These are phyloP conservation scores for Neomonachus schauinslandi DNA, from an alignment of 2,113 vertebrate species.

Conservation along the genomic window DNA sequence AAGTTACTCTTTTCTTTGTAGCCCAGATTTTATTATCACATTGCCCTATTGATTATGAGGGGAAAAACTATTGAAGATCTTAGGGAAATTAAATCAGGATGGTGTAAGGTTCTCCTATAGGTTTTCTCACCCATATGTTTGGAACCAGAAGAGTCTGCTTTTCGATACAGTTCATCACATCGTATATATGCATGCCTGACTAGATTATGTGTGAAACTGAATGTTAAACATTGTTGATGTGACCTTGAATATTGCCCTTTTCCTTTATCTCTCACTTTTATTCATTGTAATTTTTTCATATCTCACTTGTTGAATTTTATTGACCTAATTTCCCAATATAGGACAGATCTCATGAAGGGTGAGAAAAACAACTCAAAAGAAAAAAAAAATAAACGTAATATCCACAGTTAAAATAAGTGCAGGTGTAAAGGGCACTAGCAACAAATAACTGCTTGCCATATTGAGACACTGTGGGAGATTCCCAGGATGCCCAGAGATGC, in stretches of 20 bases:
- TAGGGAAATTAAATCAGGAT: slow-evolving; percentile 17
- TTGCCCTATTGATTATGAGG: neutral
- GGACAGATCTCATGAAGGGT: neutral
- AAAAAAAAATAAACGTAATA: neutral
- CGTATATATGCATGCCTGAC: neutral
- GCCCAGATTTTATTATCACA: neutral
- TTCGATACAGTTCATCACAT: neutral
- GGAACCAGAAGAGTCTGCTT: neutral
- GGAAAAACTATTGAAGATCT: neutral
- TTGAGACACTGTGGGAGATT: slow-evolving; percentile 64
- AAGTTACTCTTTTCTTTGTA: neutral
- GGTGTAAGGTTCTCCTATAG: neutral
- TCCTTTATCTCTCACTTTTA: slow-evolving; percentile 28
- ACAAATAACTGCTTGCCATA: slow-evolving; percentile 63
- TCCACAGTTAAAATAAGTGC: slow-evolving; percentile 47
- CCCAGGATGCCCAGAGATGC: slow-evolving; percentile 61
- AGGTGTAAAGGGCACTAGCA: slow-evolving; percentile 5
- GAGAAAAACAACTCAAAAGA: slow-evolving; percentile 48
- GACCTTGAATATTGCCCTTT: slow-evolving; percentile 39
- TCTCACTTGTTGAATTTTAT: slow-evolving; percentile 3
- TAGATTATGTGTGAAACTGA: slow-evolving; percentile 48
- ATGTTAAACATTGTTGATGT: slow-evolving; percentile 17
- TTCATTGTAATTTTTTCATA: slow-evolving; percentile 33
- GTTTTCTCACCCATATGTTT: slow-evolving; percentile 9
- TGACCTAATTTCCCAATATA: neutral